These are phyloP conservation scores for Drosophila neoperkinsi DNA, from an alignment of 2,888 invertebrate species.

Conservation along the genomic window DNA sequence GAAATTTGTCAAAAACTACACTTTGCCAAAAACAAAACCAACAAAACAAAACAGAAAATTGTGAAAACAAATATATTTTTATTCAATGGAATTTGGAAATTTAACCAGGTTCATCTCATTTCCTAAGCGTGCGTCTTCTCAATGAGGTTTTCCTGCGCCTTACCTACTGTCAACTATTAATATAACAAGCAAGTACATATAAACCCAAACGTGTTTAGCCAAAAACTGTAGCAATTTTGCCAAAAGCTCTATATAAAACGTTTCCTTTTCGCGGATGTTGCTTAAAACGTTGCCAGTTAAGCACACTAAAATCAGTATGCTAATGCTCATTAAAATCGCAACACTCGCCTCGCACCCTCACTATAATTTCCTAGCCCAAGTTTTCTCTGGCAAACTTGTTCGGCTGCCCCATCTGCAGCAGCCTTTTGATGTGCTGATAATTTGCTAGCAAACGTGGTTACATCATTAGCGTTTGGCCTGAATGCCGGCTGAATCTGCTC, in stretches of 20 bases:
- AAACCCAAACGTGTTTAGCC: not conserved
- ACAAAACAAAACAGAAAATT: not conserved
- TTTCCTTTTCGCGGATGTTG: conserved; percentile 3
- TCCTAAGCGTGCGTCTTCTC: not conserved
- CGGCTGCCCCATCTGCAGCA: conserved; percentile 11
- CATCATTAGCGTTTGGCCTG: conserved; percentile 73
- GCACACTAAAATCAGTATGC: conserved; percentile 52
- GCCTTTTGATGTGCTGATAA: conserved; percentile 74
- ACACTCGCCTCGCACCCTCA: conserved; percentile 11
- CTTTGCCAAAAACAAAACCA: not conserved
- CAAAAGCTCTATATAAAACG: conserved; percentile 18
- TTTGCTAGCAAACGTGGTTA: conserved; percentile 81
- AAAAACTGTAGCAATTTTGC: conserved; percentile 1
- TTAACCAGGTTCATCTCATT: not conserved
- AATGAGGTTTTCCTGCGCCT: not conserved
- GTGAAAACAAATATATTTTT: not conserved
- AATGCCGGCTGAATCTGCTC: not conserved
- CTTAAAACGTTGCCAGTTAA: conserved; percentile 12
- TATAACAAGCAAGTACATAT: not conserved
- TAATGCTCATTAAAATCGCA: conserved; percentile 77
- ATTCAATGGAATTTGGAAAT: not conserved
- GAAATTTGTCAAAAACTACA: conserved; percentile 61
- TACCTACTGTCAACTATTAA: not conserved
- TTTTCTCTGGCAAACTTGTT: conserved; percentile 20
- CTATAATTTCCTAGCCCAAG: conserved; percentile 1